phyloP scores from a whole-genome alignment of 2,797 vertebrate species.

The Astyanax mexicanus region DNA sequence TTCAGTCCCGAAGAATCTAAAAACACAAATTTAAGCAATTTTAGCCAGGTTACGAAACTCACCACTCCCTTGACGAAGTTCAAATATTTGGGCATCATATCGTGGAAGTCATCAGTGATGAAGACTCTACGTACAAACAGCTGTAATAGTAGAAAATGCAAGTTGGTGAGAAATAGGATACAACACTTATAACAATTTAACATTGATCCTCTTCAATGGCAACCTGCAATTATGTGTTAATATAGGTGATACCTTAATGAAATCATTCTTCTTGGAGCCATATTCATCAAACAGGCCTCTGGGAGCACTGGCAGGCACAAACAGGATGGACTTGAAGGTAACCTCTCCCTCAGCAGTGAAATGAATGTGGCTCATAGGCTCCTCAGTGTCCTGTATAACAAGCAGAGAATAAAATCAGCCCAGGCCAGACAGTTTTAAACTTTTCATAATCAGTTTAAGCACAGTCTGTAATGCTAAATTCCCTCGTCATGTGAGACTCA shows the following conservation, averaged over 20 bases:
- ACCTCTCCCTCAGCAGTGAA: conserved; percentile 99
- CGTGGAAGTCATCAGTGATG: conserved; percentile 98
- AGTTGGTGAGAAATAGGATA: neutral
- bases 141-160: conserved; percentile 51
- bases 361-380: conserved; percentile 93
- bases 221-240: neutral
- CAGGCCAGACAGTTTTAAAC: neutral
- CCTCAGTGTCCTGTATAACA: conserved; percentile 85
- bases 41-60: conserved; percentile 68
- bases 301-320: conserved; percentile 91
- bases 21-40: neutral
- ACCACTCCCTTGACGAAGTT: conserved; percentile 98
- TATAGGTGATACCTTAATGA: conserved; percentile 87
- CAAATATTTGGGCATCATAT: conserved; percentile 99
- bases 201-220: no score
- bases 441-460: neutral
- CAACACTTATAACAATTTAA: neutral
- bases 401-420: no score
- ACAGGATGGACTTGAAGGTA: conserved; percentile 97
- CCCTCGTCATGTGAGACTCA: conserved; percentile 58
- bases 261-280: conserved; percentile 97
- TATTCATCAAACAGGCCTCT: conserved; percentile 98
- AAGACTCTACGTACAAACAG: conserved; percentile 90
- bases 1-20: neutral
- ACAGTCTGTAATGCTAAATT: neutral